Evolutionary conservation across 2,888 invertebrate genomes (phyloP), one percentile per base, ranked within the genome.

Genomic region (Lepidonotus clava): DNA sequence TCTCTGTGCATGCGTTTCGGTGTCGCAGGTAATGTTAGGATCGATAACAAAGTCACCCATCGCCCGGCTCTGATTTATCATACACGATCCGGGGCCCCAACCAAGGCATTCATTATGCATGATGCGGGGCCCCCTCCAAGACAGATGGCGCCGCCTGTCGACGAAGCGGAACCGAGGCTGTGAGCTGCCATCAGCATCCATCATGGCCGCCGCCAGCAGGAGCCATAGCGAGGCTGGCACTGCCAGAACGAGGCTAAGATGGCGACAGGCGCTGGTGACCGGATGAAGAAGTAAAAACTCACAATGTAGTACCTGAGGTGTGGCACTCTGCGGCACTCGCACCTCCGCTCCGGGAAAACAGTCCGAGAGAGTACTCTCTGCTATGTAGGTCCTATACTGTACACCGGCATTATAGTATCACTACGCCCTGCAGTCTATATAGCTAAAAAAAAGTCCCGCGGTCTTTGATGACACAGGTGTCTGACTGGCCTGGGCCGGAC

Each of bases 21-120:
- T 71, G 71, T 71, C 71, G 71, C 71, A 34, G 71, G 36, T 71
- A 71, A 71, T 71, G 71, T 71, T 71, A n/a, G 71, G 71, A 38
- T 71, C 36, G 71, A 71, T 34, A 71, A n/a, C 71, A 18, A 66
- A 71, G 21, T 38, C 36, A 18, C 21, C 56, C 14, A 56, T 56
- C 18, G 56, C 21, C 56, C 14, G 14, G n/a, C 71, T 38, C n/a
- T 71, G 71, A 71, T 71, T 71, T 71, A 71, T 71, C 71, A 71
- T 71, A 71, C 71, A 71, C 38, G 71, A 71, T 71, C 71, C 36
- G 36, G 66, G 71, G n/a, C 56, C 71, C 36, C 71, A 11, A 11
- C 71, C 71, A 2, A 8, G 18, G 36, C 71, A 71, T 71, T 71
- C 71, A 71, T 71, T 71, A 71, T 71, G 71, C 71, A 71, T 71